Percentiles rank a stretch among this genome's conserved stretches.
phyloP scores from a whole-genome alignment of 2,888 invertebrate genomes.

The Osedax frankpressi region DNA sequence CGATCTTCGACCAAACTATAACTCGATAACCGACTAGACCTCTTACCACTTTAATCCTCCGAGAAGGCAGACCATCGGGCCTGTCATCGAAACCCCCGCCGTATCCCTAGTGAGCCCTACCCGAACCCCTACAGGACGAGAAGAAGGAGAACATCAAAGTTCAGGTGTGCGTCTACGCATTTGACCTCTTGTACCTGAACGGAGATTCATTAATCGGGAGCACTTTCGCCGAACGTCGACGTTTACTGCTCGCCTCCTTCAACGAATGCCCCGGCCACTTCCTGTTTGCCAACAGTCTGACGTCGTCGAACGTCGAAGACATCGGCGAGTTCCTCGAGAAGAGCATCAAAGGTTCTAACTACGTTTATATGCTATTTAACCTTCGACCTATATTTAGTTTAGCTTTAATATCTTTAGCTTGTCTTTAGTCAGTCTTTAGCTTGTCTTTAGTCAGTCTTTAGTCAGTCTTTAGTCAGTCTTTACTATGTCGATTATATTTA shows the following conservation, averaged over 20 bases:
- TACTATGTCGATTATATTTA: no score
- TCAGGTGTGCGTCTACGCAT: constrained; percentile 87
- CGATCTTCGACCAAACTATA: no score
- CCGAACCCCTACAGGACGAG: constrained; percentile 53
- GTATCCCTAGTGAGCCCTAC: neutral
- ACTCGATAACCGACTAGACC: no score
- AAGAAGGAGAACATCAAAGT: constrained; percentile 64
- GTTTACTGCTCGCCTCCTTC: constrained; percentile 54
- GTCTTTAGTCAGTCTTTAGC: no score
- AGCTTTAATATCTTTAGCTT: no score
- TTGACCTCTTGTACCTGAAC: constrained; percentile 85
- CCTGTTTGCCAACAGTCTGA: constrained; percentile 69
- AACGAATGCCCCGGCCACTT: constrained; percentile 60
- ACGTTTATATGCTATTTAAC: no score
- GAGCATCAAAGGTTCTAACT: constrained; percentile 72
- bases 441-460: no score
- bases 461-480: no score
- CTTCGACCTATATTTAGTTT: no score
- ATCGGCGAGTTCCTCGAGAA: constrained; percentile 86
- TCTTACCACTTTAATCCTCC: no score
- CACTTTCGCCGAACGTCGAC: constrained; percentile 63
- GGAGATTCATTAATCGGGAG: constrained; percentile 67
- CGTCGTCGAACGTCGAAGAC: constrained; percentile 74
- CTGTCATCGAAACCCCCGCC: neutral
- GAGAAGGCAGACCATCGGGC: no score